These are phyloP conservation scores for Actias luna DNA, from an alignment of 2,888 invertebrate genomes.

Conservation along the genomic window DNA sequence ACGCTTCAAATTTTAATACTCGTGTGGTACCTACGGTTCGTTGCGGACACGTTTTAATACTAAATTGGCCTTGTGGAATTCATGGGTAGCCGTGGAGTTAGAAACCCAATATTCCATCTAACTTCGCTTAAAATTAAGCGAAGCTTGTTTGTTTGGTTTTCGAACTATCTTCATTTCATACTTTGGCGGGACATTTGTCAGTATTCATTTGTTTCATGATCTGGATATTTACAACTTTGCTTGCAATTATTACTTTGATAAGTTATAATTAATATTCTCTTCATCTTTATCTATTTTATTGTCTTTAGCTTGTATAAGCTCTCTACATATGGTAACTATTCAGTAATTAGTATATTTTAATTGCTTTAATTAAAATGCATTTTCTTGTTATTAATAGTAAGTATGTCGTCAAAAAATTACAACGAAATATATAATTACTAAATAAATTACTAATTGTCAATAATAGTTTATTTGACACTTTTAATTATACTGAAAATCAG, in stretches of 20 bases:
- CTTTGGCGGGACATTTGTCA: slow-evolving; percentile 7
- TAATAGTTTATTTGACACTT: no score
- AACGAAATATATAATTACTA: no score
- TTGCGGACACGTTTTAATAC: slow-evolving; percentile 59
- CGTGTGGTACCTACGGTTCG: slow-evolving; percentile 41
- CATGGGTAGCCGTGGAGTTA: slow-evolving; percentile 60
- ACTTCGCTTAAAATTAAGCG: slow-evolving; percentile 60
- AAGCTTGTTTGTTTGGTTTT: slow-evolving; percentile 61
- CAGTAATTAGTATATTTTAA: no score
- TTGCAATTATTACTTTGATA: neutral
- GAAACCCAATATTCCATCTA: slow-evolving; percentile 73
- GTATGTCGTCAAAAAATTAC: no score
- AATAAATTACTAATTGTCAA: no score
- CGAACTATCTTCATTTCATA: slow-evolving; percentile 54
- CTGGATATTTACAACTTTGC: no score
- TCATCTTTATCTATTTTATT: neutral
- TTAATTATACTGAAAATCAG: no score
- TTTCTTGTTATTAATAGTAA: no score
- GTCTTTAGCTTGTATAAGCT: no score
- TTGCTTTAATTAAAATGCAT: no score
- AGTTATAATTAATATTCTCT: neutral
- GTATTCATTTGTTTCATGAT: slow-evolving; percentile 16
- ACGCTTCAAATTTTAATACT: slow-evolving; percentile 79
- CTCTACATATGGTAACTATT: no score
- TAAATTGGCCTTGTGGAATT: slow-evolving; percentile 63